phyloP scores from a whole-genome alignment of 2,113 vertebrate species.

The Plecotus auritus region DNA sequence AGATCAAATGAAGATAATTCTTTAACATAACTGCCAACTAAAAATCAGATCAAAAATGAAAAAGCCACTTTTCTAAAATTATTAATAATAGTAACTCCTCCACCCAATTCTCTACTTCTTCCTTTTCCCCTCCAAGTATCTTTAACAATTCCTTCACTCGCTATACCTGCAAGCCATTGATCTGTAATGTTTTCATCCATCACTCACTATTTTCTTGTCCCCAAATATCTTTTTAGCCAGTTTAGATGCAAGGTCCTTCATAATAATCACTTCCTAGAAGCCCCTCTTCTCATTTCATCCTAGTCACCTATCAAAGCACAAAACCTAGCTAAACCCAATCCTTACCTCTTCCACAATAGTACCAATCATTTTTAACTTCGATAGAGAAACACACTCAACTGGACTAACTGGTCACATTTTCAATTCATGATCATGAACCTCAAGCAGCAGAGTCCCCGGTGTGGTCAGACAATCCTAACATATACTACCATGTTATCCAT shows the following conservation, averaged over 20 bases:
- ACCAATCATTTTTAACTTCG: neutral
- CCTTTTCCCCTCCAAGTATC: neutral
- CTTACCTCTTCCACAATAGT: neutral
- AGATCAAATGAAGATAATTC: neutral
- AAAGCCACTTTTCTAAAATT: neutral
- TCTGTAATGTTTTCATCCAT: neutral
- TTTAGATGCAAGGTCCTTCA: neutral
- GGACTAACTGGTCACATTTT: neutral
- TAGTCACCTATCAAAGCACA: neutral
- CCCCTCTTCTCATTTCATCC: neutral
- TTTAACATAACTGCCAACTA: neutral
- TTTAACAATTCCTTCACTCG: neutral
- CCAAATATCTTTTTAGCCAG: neutral
- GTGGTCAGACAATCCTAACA: neutral
- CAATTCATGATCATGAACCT: neutral
- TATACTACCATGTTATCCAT: no score
- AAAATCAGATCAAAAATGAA: constrained; percentile 1
- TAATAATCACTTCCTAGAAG: neutral
- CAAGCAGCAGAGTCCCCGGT: neutral
- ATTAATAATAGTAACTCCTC: neutral
- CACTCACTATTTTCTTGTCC: neutral
- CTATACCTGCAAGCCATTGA: neutral
- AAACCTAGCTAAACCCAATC: neutral
- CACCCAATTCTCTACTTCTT: neutral
- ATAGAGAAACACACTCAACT: neutral